Conservation (phyloP, 2,888 invertebrate genomes). For the Drosophila neonasuta region DNA sequence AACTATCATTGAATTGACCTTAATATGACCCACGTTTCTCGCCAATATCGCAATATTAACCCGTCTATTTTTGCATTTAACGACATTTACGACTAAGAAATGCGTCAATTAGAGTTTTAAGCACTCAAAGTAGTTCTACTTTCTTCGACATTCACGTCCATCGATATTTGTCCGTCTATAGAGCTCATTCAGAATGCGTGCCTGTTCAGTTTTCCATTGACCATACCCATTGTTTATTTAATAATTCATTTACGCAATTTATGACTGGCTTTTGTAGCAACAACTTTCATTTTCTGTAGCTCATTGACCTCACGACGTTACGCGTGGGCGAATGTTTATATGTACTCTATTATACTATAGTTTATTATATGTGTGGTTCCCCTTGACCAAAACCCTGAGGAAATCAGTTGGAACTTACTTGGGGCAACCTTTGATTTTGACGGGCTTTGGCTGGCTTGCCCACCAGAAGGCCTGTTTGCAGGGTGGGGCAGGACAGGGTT, state of each 20-base stretch:
- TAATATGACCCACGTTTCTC: slow-evolving; percentile 37
- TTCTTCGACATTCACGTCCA: background rate
- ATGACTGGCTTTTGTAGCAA: slow-evolving; percentile 38
- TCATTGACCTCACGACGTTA: slow-evolving; percentile 61
- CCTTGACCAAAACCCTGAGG: background rate
- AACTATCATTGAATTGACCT: slow-evolving; percentile 32
- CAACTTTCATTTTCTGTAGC: slow-evolving; percentile 52
- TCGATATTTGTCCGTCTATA: background rate
- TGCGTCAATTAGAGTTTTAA: slow-evolving; percentile 56
- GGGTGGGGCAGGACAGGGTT: slow-evolving; percentile 75
- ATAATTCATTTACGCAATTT: slow-evolving; percentile 76
- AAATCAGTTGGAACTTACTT: slow-evolving; percentile 63
- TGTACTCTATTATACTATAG: background rate
- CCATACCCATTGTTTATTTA: slow-evolving; percentile 30
- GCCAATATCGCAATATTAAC: slow-evolving; percentile 25
- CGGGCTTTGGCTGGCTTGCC: slow-evolving; percentile 81
- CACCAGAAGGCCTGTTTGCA: slow-evolving; percentile 82
- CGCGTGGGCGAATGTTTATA: background rate
- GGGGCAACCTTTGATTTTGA: slow-evolving; percentile 79
- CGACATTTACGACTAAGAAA: slow-evolving; percentile 28
- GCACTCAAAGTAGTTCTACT: slow-evolving; percentile 2
- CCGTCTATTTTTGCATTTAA: slow-evolving; percentile 47
- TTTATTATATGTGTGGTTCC: background rate
- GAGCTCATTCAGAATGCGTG: slow-evolving; percentile 32
- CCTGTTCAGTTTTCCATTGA: slow-evolving; percentile 14